These are phyloP conservation scores for Natrix natrix DNA, from an alignment of 2,797 vertebrate species.

Conservation along the genomic window DNA sequence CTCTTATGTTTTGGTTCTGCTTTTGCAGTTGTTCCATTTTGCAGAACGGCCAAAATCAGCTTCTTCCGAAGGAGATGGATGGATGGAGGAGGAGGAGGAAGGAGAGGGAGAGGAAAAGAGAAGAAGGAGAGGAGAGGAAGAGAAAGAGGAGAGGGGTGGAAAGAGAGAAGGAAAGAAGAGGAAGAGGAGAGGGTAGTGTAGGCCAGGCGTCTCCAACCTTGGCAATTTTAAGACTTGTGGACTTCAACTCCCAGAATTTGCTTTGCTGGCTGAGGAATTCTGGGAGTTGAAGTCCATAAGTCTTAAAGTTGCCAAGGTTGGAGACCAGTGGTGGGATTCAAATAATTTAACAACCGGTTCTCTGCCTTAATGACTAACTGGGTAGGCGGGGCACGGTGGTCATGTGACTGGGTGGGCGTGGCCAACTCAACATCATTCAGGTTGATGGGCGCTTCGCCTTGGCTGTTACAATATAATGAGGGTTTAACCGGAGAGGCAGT, in stretches of 20 bases:
- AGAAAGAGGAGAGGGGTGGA: background rate
- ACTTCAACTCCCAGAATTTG: no score
- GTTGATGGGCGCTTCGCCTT: no score
- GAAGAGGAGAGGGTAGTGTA: background rate
- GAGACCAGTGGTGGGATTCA: no score
- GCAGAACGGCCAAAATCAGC: background rate
- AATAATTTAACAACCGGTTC: no score
- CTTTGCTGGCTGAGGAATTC: background rate
- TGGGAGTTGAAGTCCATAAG: background rate
- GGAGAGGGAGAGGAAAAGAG: background rate
- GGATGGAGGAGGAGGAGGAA: background rate
- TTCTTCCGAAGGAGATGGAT: background rate
- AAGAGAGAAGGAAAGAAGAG: no score
- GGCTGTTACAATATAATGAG: no score
- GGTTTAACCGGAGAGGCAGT: no score
- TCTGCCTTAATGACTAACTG: no score
- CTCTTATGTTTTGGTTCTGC: background rate
- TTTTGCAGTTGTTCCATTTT: background rate
- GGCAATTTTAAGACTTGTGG: no score
- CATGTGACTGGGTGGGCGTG: no score
- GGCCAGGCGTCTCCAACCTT: background rate
- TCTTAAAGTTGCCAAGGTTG: background rate
- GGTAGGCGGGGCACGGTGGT: no score
- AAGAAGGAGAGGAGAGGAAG: background rate
- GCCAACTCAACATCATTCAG: no score